phyloP scores from a whole-genome alignment of 2,113 vertebrate species.

The Pica pica region DNA sequence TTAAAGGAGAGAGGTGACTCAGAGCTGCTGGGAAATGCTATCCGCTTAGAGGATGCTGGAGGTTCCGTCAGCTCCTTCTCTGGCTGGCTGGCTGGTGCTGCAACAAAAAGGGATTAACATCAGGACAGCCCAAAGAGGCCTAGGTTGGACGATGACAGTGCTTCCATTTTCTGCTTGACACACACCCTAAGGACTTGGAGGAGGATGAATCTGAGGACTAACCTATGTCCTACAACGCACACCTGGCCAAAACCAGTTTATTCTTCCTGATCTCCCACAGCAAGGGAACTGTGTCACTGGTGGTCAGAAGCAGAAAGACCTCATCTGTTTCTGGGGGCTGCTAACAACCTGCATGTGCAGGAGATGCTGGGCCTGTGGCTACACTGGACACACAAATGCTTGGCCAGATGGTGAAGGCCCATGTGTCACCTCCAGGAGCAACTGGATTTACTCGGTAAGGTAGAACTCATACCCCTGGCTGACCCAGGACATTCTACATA shows the following conservation, averaged over 20 bases:
- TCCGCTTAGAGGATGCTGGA: constrained; percentile 82
- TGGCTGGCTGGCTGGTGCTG: constrained; percentile 80
- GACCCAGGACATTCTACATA: neutral
- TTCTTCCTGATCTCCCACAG: neutral
- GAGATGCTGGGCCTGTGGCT: neutral
- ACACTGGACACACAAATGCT: neutral
- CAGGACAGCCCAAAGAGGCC: constrained; percentile 1
- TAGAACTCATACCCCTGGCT: neutral
- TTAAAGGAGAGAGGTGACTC: constrained; percentile 87
- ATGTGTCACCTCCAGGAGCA: neutral
- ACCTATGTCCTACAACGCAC: neutral
- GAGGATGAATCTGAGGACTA: neutral
- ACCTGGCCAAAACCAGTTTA: neutral
- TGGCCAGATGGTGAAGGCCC: neutral
- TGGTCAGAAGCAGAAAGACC: neutral
- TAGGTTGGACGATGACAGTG: neutral
- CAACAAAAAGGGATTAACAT: constrained; percentile 16
- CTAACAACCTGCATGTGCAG: neutral
- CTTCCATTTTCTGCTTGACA: neutral
- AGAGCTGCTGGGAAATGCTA: constrained; percentile 81
- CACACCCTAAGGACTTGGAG: neutral
- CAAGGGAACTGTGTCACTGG: neutral
- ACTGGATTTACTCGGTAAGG: rapidly evolving
- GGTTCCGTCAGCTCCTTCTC: constrained; percentile 88
- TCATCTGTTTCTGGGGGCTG: neutral